Evolutionary conservation across 2,888 invertebrate genomes (phyloP).

Genomic region (Leptopterna dolabrata): DNA sequence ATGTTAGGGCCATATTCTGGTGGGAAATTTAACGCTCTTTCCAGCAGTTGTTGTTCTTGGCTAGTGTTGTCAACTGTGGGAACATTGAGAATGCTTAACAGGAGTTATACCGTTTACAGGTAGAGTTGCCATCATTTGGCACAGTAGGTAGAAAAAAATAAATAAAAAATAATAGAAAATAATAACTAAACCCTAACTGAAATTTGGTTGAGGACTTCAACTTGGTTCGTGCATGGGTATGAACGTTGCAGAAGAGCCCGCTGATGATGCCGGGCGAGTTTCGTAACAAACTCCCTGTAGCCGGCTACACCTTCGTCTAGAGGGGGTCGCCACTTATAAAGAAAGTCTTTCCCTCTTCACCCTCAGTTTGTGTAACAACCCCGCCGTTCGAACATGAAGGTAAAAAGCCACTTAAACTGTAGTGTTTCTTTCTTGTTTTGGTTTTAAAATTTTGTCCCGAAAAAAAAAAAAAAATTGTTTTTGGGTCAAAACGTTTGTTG

Average conservation of each 20-base stretch:
- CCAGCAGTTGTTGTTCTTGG: too few species aligned
- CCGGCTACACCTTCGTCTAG: conserved; percentile 11
- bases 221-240: neutral
- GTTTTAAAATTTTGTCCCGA: neutral
- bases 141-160: too few species aligned
- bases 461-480: neutral
- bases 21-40: too few species aligned
- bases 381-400: conserved; percentile 51
- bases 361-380: conserved; percentile 53
- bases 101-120: too few species aligned
- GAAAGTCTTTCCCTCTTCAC: conserved; percentile 53
- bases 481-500: neutral
- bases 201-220: neutral
- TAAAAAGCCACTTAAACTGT: neutral
- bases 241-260: neutral
- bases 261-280: conserved; percentile 27
- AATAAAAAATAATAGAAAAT: too few species aligned
- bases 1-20: too few species aligned
- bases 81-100: too few species aligned
- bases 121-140: too few species aligned
- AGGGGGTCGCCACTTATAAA: conserved; percentile 53
- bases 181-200: too few species aligned
- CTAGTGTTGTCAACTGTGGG: too few species aligned
- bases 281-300: conserved; percentile 7
- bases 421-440: conserved; percentile 20